Percentiles rank a stretch among this genome's conserved stretches.
These are phyloP conservation scores for Stylophora pistillata DNA, from an alignment of 64 coral and sea anemone genomes.

Conservation along the genomic window DNA sequence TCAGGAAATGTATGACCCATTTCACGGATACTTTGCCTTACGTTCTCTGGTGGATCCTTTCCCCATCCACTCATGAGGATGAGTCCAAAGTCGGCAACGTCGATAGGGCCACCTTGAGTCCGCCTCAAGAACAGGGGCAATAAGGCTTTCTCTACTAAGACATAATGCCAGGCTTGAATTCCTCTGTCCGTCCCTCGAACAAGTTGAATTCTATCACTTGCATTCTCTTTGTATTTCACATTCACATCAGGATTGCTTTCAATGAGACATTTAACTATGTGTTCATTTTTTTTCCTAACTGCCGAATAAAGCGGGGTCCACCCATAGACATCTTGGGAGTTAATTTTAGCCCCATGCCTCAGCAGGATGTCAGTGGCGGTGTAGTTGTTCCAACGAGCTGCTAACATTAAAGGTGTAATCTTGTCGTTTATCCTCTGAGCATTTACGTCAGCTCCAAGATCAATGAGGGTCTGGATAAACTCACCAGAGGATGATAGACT, in stretches of 20 bases:
- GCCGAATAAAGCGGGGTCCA: background rate
- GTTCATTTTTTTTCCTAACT: background rate
- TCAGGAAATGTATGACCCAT: no score
- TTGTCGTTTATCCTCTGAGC: conserved; percentile 3
- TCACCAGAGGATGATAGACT: background rate
- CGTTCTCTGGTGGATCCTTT: background rate
- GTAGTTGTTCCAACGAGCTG: background rate
- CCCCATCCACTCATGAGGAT: background rate
- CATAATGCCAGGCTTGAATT: conserved; percentile 9
- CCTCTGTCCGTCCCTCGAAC: conserved; percentile 19
- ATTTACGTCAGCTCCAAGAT: conserved; percentile 18
- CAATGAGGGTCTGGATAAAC: conserved; percentile 4
- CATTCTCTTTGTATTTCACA: background rate
- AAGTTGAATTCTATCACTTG: background rate
- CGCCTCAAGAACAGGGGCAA: background rate
- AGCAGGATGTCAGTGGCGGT: background rate
- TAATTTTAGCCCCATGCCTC: background rate
- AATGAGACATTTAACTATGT: background rate
- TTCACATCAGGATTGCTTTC: background rate
- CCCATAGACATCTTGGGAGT: background rate
- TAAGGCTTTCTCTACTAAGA: background rate
- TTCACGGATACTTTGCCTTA: background rate
- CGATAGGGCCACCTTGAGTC: background rate
- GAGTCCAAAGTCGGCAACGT: conserved; percentile 1
- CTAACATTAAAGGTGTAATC: background rate